These are phyloP conservation scores for Heliconius hermathena DNA, from an alignment of 1,140 invertebrate species.

Conservation along the genomic window DNA sequence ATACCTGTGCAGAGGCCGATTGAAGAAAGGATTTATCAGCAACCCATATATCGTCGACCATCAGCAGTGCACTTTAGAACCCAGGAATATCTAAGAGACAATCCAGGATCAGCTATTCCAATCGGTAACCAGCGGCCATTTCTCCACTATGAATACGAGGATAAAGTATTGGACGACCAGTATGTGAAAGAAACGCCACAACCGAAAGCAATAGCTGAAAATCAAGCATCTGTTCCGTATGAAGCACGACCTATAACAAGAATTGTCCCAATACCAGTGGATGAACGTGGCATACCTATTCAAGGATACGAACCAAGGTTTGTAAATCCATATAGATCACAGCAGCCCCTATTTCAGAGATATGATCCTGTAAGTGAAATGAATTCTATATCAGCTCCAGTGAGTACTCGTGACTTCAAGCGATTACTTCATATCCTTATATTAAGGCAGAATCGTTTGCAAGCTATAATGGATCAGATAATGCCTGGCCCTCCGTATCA, in stretches of 20 bases:
- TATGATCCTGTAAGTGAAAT: slow-evolving; percentile 67
- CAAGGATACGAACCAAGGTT: slow-evolving; percentile 68
- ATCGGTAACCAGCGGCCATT: slow-evolving; percentile 80
- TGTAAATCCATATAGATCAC: slow-evolving; percentile 64
- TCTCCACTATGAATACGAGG: slow-evolving; percentile 74
- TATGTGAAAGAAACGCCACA: slow-evolving; percentile 65
- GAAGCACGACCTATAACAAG: slow-evolving; percentile 61
- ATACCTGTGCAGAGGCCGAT: slow-evolving; percentile 65
- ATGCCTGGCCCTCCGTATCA: slow-evolving; percentile 67
- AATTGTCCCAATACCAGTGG: slow-evolving; percentile 68
- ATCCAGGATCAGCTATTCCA: slow-evolving; percentile 75
- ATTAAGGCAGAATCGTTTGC: slow-evolving; percentile 80
- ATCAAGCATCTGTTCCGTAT: slow-evolving; percentile 55
- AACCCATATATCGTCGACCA: slow-evolving; percentile 78
- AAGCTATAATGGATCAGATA: slow-evolving; percentile 79
- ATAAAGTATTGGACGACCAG: slow-evolving; percentile 74
- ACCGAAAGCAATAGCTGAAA: slow-evolving; percentile 50
- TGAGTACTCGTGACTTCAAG: slow-evolving; percentile 83
- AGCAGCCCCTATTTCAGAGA: slow-evolving; percentile 61
- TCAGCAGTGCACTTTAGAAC: slow-evolving; percentile 78
- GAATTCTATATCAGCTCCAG: slow-evolving; percentile 76
- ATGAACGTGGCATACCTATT: slow-evolving; percentile 70
- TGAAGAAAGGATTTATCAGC: slow-evolving; percentile 75
- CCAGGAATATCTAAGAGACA: slow-evolving; percentile 76
- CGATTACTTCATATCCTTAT: slow-evolving; percentile 82